A percentile compares a stretch with the other conserved stretches of the same genome.
Evolutionary conservation across 2,888 invertebrate genomes (phyloP).

Genomic region (Schizotus pectinicornis): DNA sequence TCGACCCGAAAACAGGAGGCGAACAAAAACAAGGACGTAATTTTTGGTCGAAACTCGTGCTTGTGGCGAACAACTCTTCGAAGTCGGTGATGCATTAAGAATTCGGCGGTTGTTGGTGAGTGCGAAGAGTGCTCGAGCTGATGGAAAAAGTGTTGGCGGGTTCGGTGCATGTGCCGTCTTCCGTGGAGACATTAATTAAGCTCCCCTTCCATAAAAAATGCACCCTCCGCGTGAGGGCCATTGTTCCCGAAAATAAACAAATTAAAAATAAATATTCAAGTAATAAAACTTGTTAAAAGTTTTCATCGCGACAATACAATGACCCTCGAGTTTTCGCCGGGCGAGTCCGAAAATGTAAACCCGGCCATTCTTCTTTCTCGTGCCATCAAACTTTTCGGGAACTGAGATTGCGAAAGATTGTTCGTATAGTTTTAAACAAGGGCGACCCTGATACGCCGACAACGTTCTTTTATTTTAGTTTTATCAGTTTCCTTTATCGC

Average conservation of each 20-base stretch:
- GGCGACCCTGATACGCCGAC: slow-evolving; percentile 39
- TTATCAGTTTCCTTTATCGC: slow-evolving; percentile 50
- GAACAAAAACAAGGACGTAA: no score
- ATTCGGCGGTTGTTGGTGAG: neutral
- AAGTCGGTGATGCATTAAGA: no score
- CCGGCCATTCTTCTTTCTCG: slow-evolving; percentile 51
- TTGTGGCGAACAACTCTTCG: no score
- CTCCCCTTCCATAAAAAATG: neutral
- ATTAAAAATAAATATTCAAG: slow-evolving; percentile 39
- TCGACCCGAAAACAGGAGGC: neutral
- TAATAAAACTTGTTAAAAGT: slow-evolving; percentile 41
- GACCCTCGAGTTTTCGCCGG: slow-evolving; percentile 42
- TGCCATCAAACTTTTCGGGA: slow-evolving; percentile 56
- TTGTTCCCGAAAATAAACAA: slow-evolving; percentile 26
- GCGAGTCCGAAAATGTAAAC: slow-evolving; percentile 48
- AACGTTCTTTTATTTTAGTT: slow-evolving; percentile 50
- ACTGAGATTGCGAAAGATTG: slow-evolving; percentile 58
- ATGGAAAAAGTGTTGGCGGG: slow-evolving; percentile 1
- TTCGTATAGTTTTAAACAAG: slow-evolving; percentile 57
- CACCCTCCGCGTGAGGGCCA: slow-evolving; percentile 6
- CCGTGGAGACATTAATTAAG: slow-evolving; percentile 6
- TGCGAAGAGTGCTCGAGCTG: neutral
- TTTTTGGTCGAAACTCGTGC: no score
- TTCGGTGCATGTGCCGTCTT: neutral
- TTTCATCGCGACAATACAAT: slow-evolving; percentile 40